phyloP scores from a whole-genome alignment of 2,113 vertebrate species.

The Circaetus cinerascens region DNA sequence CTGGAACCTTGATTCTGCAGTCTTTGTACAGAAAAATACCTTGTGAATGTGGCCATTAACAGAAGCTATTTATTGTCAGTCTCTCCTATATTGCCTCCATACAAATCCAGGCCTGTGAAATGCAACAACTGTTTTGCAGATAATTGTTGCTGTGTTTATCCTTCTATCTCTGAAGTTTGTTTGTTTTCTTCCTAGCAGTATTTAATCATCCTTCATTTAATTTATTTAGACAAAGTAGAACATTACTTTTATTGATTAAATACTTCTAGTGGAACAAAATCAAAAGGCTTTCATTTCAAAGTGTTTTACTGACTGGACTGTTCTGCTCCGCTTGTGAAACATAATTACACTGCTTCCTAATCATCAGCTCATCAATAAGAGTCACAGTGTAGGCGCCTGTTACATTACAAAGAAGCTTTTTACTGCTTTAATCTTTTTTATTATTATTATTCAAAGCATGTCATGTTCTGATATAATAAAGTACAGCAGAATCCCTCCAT shows the following conservation, averaged over 20 bases:
- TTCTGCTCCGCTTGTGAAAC: constrained; percentile 71
- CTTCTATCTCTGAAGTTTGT: constrained; percentile 11
- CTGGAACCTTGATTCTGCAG: background rate
- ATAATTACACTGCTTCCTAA: constrained; percentile 75
- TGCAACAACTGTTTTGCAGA: background rate
- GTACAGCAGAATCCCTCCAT: constrained; percentile 23
- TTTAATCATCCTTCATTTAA: constrained; percentile 63
- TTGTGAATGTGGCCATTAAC: background rate
- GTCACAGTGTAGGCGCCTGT: constrained; percentile 70
- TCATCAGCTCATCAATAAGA: constrained; percentile 73
- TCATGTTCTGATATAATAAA: constrained; percentile 73
- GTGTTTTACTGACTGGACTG: constrained; percentile 66
- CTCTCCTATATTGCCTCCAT: background rate
- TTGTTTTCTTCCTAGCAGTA: constrained; percentile 47
- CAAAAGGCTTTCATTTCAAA: constrained; percentile 69
- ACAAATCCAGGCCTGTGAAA: background rate
- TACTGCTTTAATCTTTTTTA: constrained; percentile 79
- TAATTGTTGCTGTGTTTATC: constrained; percentile 11
- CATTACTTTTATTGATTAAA: constrained; percentile 71
- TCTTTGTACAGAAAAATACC: background rate
- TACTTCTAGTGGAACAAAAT: constrained; percentile 48
- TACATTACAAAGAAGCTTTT: constrained; percentile 73
- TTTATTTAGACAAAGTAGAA: constrained; percentile 65
- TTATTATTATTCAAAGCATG: constrained; percentile 69
- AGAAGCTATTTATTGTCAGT: background rate